phyloP scores from a whole-genome alignment of 2,113 vertebrate genomes.

The Pseudorectes ferrugineus region DNA sequence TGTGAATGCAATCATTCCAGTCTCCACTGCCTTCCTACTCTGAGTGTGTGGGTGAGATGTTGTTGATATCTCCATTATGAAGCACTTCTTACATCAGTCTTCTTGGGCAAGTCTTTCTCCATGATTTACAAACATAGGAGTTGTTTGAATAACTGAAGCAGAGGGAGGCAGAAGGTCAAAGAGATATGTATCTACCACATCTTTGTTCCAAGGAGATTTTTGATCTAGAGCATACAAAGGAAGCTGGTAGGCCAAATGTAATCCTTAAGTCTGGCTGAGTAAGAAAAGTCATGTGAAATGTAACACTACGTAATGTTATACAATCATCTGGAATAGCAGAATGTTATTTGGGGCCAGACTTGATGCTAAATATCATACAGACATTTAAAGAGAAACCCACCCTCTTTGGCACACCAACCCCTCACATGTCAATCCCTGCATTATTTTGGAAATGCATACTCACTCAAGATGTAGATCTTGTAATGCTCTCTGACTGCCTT shows the following conservation, averaged over 20 bases:
- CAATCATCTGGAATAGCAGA: constrained; percentile 14
- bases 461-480: background rate
- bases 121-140: constrained; percentile 5
- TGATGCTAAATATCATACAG: constrained; percentile 23
- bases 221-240: background rate
- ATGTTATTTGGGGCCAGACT: constrained; percentile 31
- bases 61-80: background rate
- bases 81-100: constrained; percentile 18
- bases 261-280: background rate
- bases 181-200: background rate
- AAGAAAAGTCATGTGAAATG: constrained; percentile 37
- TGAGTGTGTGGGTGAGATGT: background rate
- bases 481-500: background rate
- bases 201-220: background rate
- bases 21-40: background rate
- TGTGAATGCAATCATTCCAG: background rate
- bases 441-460: constrained; percentile 28
- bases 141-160: background rate
- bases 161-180: constrained; percentile 11
- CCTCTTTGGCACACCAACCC: background rate
- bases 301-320: constrained; percentile 14
- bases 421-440: background rate
- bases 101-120: background rate
- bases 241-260: constrained; percentile 2
- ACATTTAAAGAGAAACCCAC: constrained; percentile 31